Conservation (phyloP, 2,888 invertebrate genomes). For the Melangyna quadrimaculata region DNA sequence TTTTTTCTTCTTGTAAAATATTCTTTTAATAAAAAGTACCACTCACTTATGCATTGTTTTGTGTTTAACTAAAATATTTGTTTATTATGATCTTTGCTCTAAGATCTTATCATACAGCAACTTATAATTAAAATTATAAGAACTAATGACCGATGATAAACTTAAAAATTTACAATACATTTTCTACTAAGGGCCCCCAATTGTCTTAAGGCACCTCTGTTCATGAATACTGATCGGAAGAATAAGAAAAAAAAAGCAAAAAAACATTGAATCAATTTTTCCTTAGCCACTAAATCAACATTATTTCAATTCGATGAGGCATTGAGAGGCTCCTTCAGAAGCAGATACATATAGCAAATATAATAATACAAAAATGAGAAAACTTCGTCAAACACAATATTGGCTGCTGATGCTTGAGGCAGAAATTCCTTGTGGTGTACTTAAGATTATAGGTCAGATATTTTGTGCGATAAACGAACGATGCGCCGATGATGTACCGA, state of each 20-base stretch:
- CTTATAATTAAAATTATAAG: too few relatives aligned
- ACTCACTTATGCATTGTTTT: too few relatives aligned
- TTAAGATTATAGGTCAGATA: conserved; percentile 68
- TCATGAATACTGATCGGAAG: neutral
- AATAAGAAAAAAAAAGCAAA: neutral
- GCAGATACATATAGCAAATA: neutral
- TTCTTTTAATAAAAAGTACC: too few relatives aligned
- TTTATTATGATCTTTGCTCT: too few relatives aligned
- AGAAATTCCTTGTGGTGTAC: conserved; percentile 60
- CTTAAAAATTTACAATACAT: too few relatives aligned
- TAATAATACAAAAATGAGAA: conserved; percentile 5
- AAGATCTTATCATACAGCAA: too few relatives aligned
- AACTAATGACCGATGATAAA: too few relatives aligned
- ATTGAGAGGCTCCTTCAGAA: neutral
- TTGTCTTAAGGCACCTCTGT: too few relatives aligned
- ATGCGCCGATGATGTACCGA: too few relatives aligned
- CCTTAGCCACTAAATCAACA: conserved; percentile 5
- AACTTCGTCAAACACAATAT: conserved; percentile 55
- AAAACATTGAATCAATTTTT: neutral
- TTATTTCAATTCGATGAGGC: neutral
- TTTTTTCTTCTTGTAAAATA: too few relatives aligned
- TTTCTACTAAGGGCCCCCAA: too few relatives aligned
- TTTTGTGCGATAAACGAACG: conserved; percentile 46
- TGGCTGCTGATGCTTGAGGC: conserved; percentile 32
- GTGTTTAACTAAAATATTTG: too few relatives aligned